These are phyloP conservation scores for Caenorhabditis inopinata DNA, from an alignment of 1,140 invertebrate species.

Conservation along the genomic window DNA sequence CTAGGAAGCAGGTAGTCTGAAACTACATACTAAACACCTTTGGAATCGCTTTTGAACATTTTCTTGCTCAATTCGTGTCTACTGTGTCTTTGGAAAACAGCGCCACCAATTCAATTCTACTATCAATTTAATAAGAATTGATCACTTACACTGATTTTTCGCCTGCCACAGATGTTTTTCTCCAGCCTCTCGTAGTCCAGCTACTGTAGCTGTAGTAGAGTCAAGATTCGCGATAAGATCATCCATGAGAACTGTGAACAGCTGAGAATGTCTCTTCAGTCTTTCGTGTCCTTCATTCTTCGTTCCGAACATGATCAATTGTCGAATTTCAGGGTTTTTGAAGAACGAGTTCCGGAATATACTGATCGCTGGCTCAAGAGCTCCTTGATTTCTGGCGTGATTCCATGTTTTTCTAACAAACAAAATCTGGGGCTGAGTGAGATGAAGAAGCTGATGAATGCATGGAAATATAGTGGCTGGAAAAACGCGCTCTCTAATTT, in stretches of 20 bases:
- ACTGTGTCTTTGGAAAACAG: no score
- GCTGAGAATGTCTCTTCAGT: conserved; percentile 39
- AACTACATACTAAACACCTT: no score
- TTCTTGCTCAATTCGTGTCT: no score
- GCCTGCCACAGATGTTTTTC: conserved; percentile 18
- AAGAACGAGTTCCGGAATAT: conserved; percentile 47
- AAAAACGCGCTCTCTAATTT: no score
- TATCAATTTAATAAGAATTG: not conserved
- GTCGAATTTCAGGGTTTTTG: conserved; percentile 45
- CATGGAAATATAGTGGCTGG: conserved; percentile 17
- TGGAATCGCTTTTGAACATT: no score
- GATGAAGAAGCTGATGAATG: conserved; percentile 20
- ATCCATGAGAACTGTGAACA: conserved; percentile 41
- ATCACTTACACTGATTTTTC: conserved; percentile 32
- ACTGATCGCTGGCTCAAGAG: conserved; percentile 42
- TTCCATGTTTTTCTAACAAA: conserved; percentile 44
- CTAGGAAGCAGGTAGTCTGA: no score
- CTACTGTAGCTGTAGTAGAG: not conserved
- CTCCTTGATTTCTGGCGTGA: conserved; percentile 44
- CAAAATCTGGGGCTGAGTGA: conserved; percentile 41
- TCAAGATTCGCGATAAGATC: conserved; percentile 37
- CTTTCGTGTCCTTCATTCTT: conserved; percentile 47
- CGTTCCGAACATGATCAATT: conserved; percentile 44
- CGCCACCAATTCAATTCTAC: no score
- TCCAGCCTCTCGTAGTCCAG: conserved; percentile 27